Percentiles rank a stretch among this genome's conserved stretches.
Conservation (phyloP, 2,113 vertebrate genomes). For the Cranoglanis bouderius region DNA sequence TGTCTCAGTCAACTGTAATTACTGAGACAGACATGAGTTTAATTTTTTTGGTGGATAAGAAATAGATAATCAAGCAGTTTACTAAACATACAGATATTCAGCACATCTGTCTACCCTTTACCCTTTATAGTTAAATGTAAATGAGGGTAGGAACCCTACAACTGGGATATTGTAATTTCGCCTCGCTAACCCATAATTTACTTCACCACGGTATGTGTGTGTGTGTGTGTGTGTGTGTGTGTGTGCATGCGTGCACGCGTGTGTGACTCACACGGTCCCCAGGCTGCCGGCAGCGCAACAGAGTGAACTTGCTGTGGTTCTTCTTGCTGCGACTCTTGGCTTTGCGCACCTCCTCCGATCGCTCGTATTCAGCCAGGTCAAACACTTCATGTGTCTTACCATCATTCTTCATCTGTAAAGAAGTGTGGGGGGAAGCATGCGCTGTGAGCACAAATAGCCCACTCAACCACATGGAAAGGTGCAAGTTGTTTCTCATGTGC, state of each 20-base stretch:
- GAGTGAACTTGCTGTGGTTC: conserved; percentile 90
- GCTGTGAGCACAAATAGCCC: neutral
- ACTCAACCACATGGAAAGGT: conserved; percentile 18
- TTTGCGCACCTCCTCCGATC: conserved; percentile 90
- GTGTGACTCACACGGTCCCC: conserved; percentile 78
- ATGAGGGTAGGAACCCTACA: neutral
- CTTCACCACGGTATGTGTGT: neutral
- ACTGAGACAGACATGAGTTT: neutral
- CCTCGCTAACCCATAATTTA: neutral
- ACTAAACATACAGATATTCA: neutral
- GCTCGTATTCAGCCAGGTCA: conserved; percentile 89
- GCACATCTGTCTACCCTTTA: neutral
- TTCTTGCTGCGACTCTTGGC: conserved; percentile 95
- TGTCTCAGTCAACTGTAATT: neutral
- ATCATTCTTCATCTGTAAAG: conserved; percentile 86
- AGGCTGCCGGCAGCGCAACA: conserved; percentile 78
- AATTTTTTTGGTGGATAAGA: neutral
- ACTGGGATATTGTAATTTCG: neutral
- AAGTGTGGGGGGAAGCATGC: neutral
- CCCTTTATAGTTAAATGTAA: neutral
- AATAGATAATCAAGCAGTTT: neutral
- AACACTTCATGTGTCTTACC: conserved; percentile 84
- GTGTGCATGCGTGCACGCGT: neutral
- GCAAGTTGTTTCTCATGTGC: conserved; percentile 20
- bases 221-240: neutral